Evolutionary conservation across 1,140 invertebrate species (phyloP), one percentile per base, ranked within the genome.

Genomic region (Melitaea cinxia): DNA sequence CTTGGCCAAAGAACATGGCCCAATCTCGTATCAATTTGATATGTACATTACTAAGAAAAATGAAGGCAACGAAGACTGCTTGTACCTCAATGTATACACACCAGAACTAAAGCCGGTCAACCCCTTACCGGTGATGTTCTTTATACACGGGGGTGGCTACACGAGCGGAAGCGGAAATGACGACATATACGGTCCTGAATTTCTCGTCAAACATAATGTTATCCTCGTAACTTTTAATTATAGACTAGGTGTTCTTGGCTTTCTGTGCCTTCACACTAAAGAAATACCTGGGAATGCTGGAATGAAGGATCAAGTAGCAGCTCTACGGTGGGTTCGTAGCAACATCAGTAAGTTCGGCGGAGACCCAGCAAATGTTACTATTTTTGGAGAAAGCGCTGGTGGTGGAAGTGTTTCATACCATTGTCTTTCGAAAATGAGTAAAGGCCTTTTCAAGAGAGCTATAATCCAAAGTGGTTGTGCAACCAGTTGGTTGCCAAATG

Each of bases 261-360:
- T 81, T 7, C 72, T 92, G 50, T 92, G 75, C 23, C 94, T 85
- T 65, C 91, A 80, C 60, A 91, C 83, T 24, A 92, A 86, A 87
- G 93, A 85, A 77, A 93, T 92, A 4, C 94, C 94, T 0, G 95
- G 95, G 1, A 95, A 95, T 75, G 92, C 92, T 17, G 95, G 94
- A 0, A 85, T 95, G 58, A 92, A 93, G 72, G 94, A 95, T 65
- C 94, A 94, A 73, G 86, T 94, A 15, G 78, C 93, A 72, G 95
- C 94, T 0, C 63, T 94, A 30, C 85, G 92, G 72, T 94, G 93
- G 87, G 90, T 95, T 0, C 91, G 94, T 76, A 88, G 92, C 37
- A 95, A 96, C 67, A 94, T 95, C 23, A 78, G 85, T 14, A 74
- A 89, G 60, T 95, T 95, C 73, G 94, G 94, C 4, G 95, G 95